Conservation (phyloP, 2,888 invertebrate genomes). For the Harpalus rufipes region DNA sequence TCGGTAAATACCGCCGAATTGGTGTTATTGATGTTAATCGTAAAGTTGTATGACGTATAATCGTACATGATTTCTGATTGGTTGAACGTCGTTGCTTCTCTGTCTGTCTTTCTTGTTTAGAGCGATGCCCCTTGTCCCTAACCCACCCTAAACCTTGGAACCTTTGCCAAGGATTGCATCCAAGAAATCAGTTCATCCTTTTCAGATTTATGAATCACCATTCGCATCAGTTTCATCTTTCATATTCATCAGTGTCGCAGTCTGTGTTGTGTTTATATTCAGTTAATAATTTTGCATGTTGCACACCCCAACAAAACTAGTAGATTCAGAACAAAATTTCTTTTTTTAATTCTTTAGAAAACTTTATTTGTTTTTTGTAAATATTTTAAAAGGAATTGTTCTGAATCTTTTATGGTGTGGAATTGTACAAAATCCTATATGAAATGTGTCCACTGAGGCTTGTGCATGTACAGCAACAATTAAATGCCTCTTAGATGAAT, state of each 20-base stretch:
- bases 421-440: slow-evolving; percentile 50
- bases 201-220: slow-evolving; percentile 38
- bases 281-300: slow-evolving; percentile 58
- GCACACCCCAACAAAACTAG: slow-evolving; percentile 23
- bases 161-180: slow-evolving; percentile 28
- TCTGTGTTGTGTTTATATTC: slow-evolving; percentile 55
- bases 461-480: slow-evolving; percentile 53
- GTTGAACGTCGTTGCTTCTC: slow-evolving; percentile 57
- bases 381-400: slow-evolving; percentile 18
- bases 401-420: slow-evolving; percentile 49
- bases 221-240: slow-evolving; percentile 36
- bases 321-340: slow-evolving; percentile 22
- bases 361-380: slow-evolving; percentile 11
- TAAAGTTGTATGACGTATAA: slow-evolving; percentile 61
- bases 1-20: slow-evolving; percentile 73
- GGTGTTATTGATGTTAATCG: slow-evolving; percentile 61
- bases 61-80: slow-evolving; percentile 50
- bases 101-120: slow-evolving; percentile 66
- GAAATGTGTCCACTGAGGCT: slow-evolving; percentile 50
- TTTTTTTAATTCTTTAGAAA: slow-evolving; percentile 8
- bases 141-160: slow-evolving; percentile 21
- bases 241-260: slow-evolving; percentile 51
- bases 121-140: slow-evolving; percentile 35
- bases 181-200: slow-evolving; percentile 21
- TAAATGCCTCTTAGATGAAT: slow-evolving; percentile 53